A percentile compares a stretch with the other conserved stretches of the same genome.
Evolutionary conservation across 2,113 vertebrate genomes (phyloP).

Genomic region (Anarhynchus alexandrinus): DNA sequence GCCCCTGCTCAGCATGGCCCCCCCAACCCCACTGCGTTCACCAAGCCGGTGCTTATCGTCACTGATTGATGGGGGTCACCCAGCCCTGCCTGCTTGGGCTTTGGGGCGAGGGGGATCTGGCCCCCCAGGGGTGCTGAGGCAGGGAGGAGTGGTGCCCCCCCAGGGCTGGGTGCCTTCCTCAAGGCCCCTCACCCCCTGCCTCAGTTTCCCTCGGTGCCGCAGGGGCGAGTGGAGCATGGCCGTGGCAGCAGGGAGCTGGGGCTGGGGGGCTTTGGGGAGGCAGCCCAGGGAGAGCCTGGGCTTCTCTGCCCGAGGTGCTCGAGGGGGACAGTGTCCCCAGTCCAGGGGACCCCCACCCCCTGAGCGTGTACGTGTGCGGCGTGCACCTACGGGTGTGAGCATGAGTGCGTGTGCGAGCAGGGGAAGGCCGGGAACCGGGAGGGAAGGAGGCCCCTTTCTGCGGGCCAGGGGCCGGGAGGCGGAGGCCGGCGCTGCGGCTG

Average conservation of each 20-base stretch:
- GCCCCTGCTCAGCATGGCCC: rapidly evolving
- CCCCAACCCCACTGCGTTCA: rapidly evolving
- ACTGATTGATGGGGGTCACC: neutral
- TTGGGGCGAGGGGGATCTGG: neutral
- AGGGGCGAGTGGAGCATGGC: neutral
- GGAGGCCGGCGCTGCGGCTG: neutral
- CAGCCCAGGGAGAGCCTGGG: neutral
- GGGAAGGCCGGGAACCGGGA: neutral
- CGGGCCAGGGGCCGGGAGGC: constrained; percentile 12
- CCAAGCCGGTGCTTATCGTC: neutral
- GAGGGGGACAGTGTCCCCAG: neutral
- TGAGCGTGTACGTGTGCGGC: neutral
- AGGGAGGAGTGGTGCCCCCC: neutral
- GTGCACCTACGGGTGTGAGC: neutral
- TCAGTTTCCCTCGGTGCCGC: neutral
- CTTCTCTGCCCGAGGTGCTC: neutral
- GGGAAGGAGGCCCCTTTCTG: constrained; percentile 14
- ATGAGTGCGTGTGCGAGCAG: neutral
- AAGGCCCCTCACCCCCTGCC: neutral
- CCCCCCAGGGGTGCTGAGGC: neutral
- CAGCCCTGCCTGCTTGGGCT: neutral
- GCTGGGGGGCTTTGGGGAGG: neutral
- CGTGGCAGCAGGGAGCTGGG: neutral
- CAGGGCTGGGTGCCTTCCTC: too few species aligned
- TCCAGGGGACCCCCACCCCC: neutral